Evolutionary conservation across 2,113 vertebrate genomes (phyloP).

Genomic region (Fregata magnificens): DNA sequence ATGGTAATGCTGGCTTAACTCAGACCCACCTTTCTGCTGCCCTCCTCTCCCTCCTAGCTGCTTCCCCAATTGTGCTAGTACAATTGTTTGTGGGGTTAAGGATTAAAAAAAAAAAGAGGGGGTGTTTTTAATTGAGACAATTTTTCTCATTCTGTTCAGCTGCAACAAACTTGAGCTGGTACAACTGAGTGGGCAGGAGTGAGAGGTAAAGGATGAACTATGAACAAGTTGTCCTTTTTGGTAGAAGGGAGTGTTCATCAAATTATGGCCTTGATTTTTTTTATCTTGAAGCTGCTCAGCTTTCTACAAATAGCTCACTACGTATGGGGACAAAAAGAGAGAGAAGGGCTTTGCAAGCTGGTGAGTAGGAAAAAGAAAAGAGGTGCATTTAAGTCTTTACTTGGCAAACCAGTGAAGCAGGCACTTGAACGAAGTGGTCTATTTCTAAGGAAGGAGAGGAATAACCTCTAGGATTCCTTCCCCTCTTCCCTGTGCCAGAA

Average conservation of each 20-base stretch:
- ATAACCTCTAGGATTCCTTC: not conserved
- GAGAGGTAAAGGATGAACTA: not conserved
- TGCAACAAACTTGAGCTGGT: not conserved
- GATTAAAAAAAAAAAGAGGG: not conserved
- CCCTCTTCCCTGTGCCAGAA: not conserved
- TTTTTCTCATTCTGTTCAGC: not conserved
- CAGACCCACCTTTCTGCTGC: not conserved
- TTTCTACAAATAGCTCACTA: not conserved
- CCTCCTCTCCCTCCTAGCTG: not conserved
- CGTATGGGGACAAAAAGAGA: not conserved
- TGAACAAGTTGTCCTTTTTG: slow-evolving; percentile 1
- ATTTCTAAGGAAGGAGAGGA: not conserved
- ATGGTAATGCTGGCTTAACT: not conserved
- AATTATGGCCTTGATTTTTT: not conserved
- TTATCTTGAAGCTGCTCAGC: not conserved
- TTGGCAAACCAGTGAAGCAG: not conserved
- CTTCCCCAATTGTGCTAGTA: not conserved
- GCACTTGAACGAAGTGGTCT: not conserved
- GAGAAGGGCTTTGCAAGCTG: not conserved
- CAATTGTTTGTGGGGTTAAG: not conserved
- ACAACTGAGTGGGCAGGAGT: not conserved
- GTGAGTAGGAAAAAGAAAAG: not conserved
- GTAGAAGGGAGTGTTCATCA: not conserved
- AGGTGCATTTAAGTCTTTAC: not conserved
- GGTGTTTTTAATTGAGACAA: not conserved